Conservation (phyloP, 2,113 vertebrate species). For the Myanophis thanlyinensis region DNA sequence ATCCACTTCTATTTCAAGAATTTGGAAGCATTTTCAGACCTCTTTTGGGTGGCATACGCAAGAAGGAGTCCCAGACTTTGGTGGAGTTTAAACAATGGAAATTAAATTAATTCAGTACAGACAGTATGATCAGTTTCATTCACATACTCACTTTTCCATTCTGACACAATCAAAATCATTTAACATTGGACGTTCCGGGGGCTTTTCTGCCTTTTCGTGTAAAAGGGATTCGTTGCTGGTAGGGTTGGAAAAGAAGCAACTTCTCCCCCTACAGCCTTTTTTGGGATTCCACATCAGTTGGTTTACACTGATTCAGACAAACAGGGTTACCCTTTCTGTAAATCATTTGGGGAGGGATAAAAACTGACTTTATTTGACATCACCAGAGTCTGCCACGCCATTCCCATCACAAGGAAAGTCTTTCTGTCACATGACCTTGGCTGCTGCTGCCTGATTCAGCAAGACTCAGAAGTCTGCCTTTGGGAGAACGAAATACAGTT, state of each 20-base stretch:
- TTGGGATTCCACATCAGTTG: background rate
- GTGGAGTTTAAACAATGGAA: background rate
- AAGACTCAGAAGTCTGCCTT: background rate
- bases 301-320: background rate
- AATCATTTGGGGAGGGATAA: background rate
- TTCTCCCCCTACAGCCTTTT: background rate
- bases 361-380: background rate
- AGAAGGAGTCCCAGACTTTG: background rate
- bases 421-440: background rate
- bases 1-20: background rate
- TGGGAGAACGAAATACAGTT: background rate
- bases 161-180: background rate
- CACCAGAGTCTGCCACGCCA: background rate
- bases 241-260: background rate
- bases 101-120: background rate
- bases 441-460: background rate
- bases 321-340: background rate
- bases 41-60: background rate
- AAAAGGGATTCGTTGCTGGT: background rate
- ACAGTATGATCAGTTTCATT: background rate
- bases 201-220: background rate
- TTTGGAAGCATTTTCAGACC: background rate
- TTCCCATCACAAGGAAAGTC: background rate
- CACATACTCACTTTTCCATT: background rate
- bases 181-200: background rate